phyloP scores from a whole-genome alignment of 2,113 vertebrate species.

The Geococcyx californianus region DNA sequence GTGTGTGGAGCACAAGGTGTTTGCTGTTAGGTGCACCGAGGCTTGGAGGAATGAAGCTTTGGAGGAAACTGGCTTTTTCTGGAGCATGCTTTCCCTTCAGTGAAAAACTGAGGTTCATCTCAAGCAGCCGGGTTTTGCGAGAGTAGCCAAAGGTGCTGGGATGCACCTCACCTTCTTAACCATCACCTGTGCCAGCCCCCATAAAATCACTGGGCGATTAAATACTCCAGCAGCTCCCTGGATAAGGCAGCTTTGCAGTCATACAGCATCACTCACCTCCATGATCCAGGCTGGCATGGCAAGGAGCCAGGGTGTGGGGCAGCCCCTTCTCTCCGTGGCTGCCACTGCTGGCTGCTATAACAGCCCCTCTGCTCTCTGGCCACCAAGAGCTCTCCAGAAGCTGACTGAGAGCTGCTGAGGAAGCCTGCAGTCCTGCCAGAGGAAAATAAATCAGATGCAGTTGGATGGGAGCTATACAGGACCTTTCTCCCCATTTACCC shows the following conservation, averaged over 20 bases:
- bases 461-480: not conserved
- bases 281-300: not conserved
- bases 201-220: not conserved
- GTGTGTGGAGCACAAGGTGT: not conserved
- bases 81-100: not conserved
- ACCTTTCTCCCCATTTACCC: not conserved
- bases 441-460: rapidly evolving
- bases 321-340: not conserved
- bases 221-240: not conserved
- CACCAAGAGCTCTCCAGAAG: not conserved
- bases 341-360: not conserved
- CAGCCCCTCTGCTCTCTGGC: not conserved
- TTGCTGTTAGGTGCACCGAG: not conserved
- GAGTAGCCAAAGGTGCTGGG: not conserved
- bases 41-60: not conserved
- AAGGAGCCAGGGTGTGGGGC: not conserved
- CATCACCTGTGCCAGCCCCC: not conserved
- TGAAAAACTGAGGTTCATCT: not conserved
- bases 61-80: not conserved
- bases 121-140: not conserved
- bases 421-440: not conserved
- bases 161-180: not conserved
- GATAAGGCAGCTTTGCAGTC: not conserved
- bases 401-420: not conserved
- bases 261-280: not conserved